Conservation (phyloP, 2,888 invertebrate species). For the Oxytorus armatus region DNA sequence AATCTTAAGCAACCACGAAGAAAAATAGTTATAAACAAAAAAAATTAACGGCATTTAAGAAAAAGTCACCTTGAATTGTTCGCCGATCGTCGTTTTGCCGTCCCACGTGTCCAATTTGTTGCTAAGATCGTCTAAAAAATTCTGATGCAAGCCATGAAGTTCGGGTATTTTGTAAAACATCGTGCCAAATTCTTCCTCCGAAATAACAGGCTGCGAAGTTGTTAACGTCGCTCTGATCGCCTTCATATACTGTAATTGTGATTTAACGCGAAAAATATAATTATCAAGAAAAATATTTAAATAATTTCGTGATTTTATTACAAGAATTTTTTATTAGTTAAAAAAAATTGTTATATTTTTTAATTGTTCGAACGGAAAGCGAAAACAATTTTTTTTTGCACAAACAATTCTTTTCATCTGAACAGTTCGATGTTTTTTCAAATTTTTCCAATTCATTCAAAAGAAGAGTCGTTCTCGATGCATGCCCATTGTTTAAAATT, state of each 20-base stretch:
- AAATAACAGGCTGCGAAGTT: conserved; percentile 95
- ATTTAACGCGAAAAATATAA: neutral
- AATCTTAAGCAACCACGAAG: neutral
- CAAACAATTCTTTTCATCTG: too few relatives aligned
- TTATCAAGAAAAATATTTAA: neutral
- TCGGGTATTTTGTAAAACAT: conserved; percentile 98
- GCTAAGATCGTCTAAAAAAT: conserved; percentile 92
- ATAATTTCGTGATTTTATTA: neutral
- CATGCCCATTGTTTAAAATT: too few relatives aligned
- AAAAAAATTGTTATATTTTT: too few relatives aligned
- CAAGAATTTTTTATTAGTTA: neutral
- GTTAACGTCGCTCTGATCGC: conserved; percentile 94
- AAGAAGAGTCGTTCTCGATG: too few relatives aligned
- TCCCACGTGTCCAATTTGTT: conserved; percentile 90
- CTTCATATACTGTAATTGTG: conserved; percentile 91
- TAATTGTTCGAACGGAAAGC: too few relatives aligned
- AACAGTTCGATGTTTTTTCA: too few relatives aligned
- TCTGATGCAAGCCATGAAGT: conserved; percentile 92
- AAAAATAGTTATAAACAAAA: conserved; percentile 1
- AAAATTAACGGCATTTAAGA: neutral
- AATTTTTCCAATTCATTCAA: too few relatives aligned
- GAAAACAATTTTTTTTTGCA: too few relatives aligned
- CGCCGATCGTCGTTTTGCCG: conserved; percentile 91
- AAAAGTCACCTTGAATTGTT: conserved; percentile 91
- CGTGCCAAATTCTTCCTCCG: conserved; percentile 94